These are phyloP conservation scores for Lamproptera curius DNA, from an alignment of 2,888 invertebrate genomes.

Conservation along the genomic window DNA sequence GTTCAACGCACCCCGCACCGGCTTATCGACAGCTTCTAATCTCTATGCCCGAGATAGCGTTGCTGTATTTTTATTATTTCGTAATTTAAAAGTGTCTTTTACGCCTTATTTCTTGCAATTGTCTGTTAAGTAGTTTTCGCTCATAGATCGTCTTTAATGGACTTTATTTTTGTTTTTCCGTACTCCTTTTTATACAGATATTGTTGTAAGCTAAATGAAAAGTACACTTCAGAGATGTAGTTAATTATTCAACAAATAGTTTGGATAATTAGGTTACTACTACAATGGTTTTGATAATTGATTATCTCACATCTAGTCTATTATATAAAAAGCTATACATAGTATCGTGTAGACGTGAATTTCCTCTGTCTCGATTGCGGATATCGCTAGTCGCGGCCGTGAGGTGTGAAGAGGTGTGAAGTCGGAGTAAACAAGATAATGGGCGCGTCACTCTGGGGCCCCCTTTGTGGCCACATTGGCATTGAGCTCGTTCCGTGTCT, in stretches of 20 bases:
- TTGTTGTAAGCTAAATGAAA: no score
- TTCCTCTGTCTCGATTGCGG: no score
- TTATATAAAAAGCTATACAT: no score
- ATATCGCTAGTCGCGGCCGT: no score
- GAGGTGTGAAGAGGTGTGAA: conserved; percentile 2
- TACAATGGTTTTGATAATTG: no score
- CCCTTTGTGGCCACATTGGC: neutral
- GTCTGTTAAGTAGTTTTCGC: neutral
- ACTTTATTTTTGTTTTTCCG: neutral
- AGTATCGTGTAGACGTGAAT: no score
- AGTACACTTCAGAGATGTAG: no score
- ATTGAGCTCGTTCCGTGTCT: neutral
- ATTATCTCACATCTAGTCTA: no score
- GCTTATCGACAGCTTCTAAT: conserved; percentile 16
- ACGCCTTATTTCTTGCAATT: neutral
- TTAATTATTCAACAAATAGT: no score
- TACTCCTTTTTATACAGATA: no score
- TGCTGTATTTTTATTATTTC: neutral
- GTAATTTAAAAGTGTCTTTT: neutral
- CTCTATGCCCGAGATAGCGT: conserved; percentile 9
- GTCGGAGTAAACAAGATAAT: conserved; percentile 1
- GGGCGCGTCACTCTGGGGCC: conserved; percentile 2
- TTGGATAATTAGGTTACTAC: no score
- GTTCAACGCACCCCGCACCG: conserved; percentile 17
- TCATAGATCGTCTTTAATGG: neutral